These are phyloP conservation scores for Trididemnum nubilum DNA, from an alignment of 23 tunicate species.

Conservation along the genomic window DNA sequence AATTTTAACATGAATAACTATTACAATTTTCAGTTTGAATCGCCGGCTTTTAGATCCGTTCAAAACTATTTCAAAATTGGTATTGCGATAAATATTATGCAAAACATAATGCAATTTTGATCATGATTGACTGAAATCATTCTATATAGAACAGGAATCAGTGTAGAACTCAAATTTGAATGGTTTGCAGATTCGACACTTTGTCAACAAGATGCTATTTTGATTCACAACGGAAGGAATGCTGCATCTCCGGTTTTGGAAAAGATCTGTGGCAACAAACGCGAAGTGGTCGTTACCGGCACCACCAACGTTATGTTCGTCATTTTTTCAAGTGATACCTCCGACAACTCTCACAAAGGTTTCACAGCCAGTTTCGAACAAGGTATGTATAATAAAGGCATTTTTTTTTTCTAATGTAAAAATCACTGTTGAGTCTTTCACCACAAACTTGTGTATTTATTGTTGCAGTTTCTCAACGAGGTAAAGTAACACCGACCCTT, in stretches of 20 bases:
- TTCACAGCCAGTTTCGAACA: constrained; percentile 68
- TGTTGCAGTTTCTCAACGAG: too few relatives aligned
- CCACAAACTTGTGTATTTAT: too few relatives aligned
- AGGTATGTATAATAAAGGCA: constrained; percentile 52
- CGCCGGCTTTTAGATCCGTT: too few relatives aligned
- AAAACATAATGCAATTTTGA: too few relatives aligned
- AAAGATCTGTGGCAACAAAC: constrained; percentile 80
- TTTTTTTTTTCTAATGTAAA: too few relatives aligned
- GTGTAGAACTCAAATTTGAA: too few relatives aligned
- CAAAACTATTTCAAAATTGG: too few relatives aligned
- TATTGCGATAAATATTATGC: too few relatives aligned
- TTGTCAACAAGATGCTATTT: constrained; percentile 91
- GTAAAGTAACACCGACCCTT: neutral
- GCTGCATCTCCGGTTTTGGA: constrained; percentile 71
- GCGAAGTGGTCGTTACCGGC: neutral
- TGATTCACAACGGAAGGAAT: constrained; percentile 82
- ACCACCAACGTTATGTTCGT: constrained; percentile 67
- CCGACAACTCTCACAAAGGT: constrained; percentile 40
- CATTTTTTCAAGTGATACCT: constrained; percentile 70
- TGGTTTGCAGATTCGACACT: constrained; percentile 12
- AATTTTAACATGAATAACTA: neutral
- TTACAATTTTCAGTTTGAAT: neutral
- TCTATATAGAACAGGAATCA: too few relatives aligned
- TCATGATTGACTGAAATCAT: too few relatives aligned
- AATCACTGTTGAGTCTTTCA: too few relatives aligned